These are phyloP conservation scores for Dryas iulia DNA, from an alignment of 1,140 invertebrate species.

Conservation along the genomic window DNA sequence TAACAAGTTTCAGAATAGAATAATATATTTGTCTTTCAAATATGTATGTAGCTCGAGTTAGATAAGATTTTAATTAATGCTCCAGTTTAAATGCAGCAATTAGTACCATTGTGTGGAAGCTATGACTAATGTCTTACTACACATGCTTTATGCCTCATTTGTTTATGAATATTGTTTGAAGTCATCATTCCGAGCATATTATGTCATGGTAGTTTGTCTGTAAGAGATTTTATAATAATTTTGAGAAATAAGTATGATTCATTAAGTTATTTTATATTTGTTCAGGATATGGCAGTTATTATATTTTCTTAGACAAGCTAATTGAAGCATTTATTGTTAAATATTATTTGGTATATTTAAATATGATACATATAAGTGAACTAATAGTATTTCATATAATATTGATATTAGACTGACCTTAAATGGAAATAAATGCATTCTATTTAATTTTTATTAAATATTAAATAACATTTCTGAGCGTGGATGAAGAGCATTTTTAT, in stretches of 20 bases:
- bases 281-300: neutral
- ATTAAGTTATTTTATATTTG: neutral
- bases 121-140: slow-evolving; percentile 8
- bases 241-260: too few species aligned
- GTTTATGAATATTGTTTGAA: neutral
- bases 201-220: neutral
- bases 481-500: too few species aligned
- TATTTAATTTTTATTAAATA: too few species aligned
- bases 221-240: neutral
- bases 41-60: neutral
- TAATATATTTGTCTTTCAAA: neutral
- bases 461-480: too few species aligned
- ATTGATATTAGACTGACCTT: too few species aligned
- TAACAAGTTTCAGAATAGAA: too few species aligned
- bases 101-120: slow-evolving; percentile 12
- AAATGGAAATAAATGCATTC: too few species aligned
- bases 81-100: slow-evolving; percentile 4
- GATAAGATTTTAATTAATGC: neutral
- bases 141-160: slow-evolving; percentile 10
- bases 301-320: neutral
- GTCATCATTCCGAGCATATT: slow-evolving; percentile 7
- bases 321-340: neutral
- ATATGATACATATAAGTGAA: too few species aligned
- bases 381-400: too few species aligned
- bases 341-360: neutral